A percentile compares a stretch with the other conserved stretches of the same genome.
These are phyloP conservation scores for Amphipyra tragopoginis DNA, from an alignment of 2,888 invertebrate species.

Conservation along the genomic window DNA sequence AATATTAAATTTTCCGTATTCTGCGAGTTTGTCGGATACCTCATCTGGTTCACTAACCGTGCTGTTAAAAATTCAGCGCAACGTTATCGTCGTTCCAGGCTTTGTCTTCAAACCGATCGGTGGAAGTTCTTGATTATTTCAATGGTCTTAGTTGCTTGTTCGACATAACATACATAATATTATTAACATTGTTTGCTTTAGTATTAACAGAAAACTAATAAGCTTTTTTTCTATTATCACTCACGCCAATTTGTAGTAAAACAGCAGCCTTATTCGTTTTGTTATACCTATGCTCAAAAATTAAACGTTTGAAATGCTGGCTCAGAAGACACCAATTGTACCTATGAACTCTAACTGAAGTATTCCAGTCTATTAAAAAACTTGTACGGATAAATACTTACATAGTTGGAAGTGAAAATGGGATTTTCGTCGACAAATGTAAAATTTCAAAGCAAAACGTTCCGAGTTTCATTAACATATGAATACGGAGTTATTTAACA, in stretches of 20 bases:
- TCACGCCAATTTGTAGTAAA: not conserved
- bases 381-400: constrained; percentile 7
- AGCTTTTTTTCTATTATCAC: not conserved
- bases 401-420: constrained; percentile 16
- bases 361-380: constrained; percentile 6
- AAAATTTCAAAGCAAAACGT: constrained; percentile 24
- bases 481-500: constrained; percentile 39
- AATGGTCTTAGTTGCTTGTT: constrained; percentile 9
- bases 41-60: constrained; percentile 85
- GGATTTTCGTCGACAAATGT: constrained; percentile 15
- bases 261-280: not conserved
- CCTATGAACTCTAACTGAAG: not conserved
- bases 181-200: too few relatives aligned
- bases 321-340: not conserved
- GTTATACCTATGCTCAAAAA: not conserved
- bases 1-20: constrained; percentile 87
- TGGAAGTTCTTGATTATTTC: constrained; percentile 39
- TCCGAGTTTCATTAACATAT: constrained; percentile 37
- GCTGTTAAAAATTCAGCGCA: constrained; percentile 83
- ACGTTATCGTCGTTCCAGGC: constrained; percentile 74
- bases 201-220: constrained; percentile 1
- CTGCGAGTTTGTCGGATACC: constrained; percentile 77
- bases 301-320: constrained; percentile 12
- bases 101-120: constrained; percentile 74
- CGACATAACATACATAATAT: too few relatives aligned